phyloP scores from a whole-genome alignment of 2,888 invertebrate species.

The Lycaena phlaeas region DNA sequence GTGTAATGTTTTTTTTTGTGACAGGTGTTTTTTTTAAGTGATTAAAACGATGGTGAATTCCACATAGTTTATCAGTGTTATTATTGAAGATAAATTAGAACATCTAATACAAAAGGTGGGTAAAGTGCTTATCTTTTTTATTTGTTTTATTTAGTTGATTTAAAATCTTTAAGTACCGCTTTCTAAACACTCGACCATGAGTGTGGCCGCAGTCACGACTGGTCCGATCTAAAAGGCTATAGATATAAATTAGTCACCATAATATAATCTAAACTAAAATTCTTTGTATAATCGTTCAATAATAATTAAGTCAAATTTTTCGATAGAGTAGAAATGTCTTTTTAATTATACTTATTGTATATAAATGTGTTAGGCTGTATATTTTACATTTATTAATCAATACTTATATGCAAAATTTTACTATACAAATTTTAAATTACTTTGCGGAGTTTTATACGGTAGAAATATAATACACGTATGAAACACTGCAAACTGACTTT shows the following conservation, averaged over 20 bases:
- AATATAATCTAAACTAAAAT: slow-evolving; percentile 4
- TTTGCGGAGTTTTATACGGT: too few relatives aligned
- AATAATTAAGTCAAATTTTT: too few relatives aligned
- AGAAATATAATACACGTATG: too few relatives aligned
- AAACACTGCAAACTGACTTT: too few relatives aligned
- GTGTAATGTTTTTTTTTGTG: slow-evolving; percentile 50
- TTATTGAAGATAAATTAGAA: slow-evolving; percentile 24
- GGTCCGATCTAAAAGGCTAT: slow-evolving; percentile 36
- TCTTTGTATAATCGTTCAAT: neutral
- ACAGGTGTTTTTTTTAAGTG: slow-evolving; percentile 54
- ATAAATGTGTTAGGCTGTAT: too few relatives aligned
- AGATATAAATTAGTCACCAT: slow-evolving; percentile 33
- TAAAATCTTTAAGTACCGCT: slow-evolving; percentile 48
- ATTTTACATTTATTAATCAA: too few relatives aligned
- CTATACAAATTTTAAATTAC: too few relatives aligned
- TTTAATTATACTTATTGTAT: too few relatives aligned
- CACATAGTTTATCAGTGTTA: slow-evolving; percentile 50
- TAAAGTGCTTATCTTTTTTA: slow-evolving; percentile 30
- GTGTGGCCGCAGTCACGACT: slow-evolving; percentile 55
- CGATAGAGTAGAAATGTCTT: too few relatives aligned
- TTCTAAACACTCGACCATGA: slow-evolving; percentile 67
- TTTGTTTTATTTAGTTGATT: slow-evolving; percentile 38
- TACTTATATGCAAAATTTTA: too few relatives aligned
- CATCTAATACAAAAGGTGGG: slow-evolving; percentile 45
- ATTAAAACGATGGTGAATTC: slow-evolving; percentile 61